Base-by-base conservation (phyloP, 2,888 invertebrate genomes). In the Bellardia pandia region DNA sequence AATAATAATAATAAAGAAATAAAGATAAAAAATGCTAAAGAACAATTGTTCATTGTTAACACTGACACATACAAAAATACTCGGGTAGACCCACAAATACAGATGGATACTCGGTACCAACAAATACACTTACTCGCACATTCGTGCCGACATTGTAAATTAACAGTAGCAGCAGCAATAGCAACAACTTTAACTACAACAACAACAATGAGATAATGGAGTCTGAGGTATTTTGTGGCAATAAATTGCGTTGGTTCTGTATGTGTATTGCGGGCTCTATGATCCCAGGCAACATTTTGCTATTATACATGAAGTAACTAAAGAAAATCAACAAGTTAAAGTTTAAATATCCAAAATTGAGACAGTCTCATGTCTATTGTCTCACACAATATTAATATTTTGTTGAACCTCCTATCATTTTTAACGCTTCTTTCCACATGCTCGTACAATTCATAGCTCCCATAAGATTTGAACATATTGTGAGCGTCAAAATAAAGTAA, bases 171-270 rank as follows among this genome's bases (percentile, higher is more conserved):
- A 77, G n/a, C 64, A 45, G 45, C n/a, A 71, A 42, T 58, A 81
- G 33, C 62, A 40, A 16, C n/a, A 80, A 62, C 45, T 11, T 9
- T 7, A 83, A 62, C 33, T 83, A 53, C 62, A 66, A 71, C 16
- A 86, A 53, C 62, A 66, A 71, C 16, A 64, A 76, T 66, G 16
- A 74, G 78, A 76, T 83, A 89, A 86, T 84, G 74, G 77, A 75
- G 83, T 76, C 87, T 77, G 77, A 88, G 66, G 80, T 86, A 88
- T 89, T 89, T 88, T 88, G 74, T 69, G 77, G 88, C 83, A 86
- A 89, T 89, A 89, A 88, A 88, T 88, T 89, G 77, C 82, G 71
- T 88, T 82, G 81, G 80, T 48, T 62, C 60, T 82, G 60, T 69
- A 71, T 76, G 45, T 66, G 82, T 68, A 13, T 53, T 51, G 11